Base-by-base conservation (phyloP, 2,888 invertebrate genomes). In the Pterostichus niger region DNA sequence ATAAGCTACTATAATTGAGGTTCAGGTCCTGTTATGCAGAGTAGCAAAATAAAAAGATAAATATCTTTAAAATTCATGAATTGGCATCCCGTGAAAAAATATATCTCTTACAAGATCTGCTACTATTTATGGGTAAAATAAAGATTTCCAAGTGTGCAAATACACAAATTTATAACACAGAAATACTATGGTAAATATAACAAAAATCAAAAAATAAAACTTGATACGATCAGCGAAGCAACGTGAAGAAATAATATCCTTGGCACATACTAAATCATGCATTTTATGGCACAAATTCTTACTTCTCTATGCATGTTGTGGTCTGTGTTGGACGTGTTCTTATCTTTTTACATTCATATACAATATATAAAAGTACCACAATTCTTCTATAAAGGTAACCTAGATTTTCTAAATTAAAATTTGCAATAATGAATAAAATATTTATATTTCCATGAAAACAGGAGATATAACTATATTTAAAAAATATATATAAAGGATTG, bases 221-320 rank as follows among this genome's bases (percentile, higher is more conserved):
- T 40, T 40, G 40, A n/a, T 49, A 49, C 5, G 11, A 13, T 2
- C 13, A n/a, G 49, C 49, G 40, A 9, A 6, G 49, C 49, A 6
- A 49, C 49, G 13, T 49, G 11, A 49, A 49, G 49, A 49, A 49
- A 40, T 49, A 49, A 49, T 49, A 49, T 49, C 49, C 49, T 49
- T 49, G 13, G 71, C 13, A 71, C 71, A 35, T 40, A 71, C 40
- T 71, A 71, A 71, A 71, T 71, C 71, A 40, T 71, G 33, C 33
- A 40, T 71, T 71, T 71, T 71, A 71, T 40, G 71, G 71, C 71
- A 44, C 13, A 9, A n/a, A 13, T 35, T 24, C 71, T 11, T 35
- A 40, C 71, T 33, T 71, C 33, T 71, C 71, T 44, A 71, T 33
- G 17, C 44, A 44, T 40, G 71, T 15, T 71, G 33, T 40, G 10